Conservation (phyloP, 2,113 vertebrate genomes). For the Empidonax traillii region DNA sequence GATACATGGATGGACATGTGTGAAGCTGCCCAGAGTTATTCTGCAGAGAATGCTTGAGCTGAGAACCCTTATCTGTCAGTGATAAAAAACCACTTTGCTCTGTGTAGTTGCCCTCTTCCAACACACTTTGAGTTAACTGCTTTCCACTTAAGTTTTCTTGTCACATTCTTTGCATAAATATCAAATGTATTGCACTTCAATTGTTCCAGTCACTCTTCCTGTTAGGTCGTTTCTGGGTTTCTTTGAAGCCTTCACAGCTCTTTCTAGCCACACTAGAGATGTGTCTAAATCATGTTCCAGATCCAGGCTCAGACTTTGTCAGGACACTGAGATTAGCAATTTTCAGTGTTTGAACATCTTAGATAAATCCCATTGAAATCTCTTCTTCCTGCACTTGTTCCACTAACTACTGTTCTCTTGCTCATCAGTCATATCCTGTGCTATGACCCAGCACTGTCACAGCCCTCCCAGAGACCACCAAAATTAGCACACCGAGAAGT, state of each 20-base stretch:
- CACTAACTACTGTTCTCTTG: neutral
- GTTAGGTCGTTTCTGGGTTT: neutral
- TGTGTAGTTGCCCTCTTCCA: neutral
- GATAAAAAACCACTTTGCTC: neutral
- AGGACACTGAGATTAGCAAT: neutral
- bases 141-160: neutral
- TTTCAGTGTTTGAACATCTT: neutral
- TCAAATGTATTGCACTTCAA: neutral
- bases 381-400: neutral
- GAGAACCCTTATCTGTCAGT: neutral
- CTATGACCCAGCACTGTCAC: neutral
- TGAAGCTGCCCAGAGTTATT: neutral
- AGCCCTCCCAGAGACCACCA: neutral
- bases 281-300: neutral
- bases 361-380: neutral
- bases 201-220: neutral
- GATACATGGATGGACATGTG: fast-evolving
- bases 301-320: neutral
- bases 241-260: neutral
- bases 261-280: neutral
- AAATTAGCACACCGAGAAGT: neutral
- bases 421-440: neutral
- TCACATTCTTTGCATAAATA: neutral
- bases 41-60: neutral
- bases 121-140: neutral